Conservation (phyloP, 2,888 invertebrate genomes). For the Polydrusus tereticollis region DNA sequence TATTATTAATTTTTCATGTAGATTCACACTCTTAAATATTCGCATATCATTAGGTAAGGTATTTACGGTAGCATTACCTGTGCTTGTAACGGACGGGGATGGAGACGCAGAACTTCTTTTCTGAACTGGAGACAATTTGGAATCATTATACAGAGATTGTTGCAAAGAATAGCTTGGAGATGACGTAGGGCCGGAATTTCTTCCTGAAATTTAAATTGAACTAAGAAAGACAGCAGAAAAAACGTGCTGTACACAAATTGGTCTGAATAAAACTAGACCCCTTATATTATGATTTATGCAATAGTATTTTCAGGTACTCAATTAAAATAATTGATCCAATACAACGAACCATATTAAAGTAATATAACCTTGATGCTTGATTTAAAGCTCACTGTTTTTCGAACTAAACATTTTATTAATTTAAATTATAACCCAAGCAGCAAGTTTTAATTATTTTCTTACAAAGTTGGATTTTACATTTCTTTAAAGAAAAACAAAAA, state of each 20-base stretch:
- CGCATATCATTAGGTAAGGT: not conserved
- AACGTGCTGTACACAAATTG: too few relatives aligned
- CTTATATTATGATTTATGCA: too few relatives aligned
- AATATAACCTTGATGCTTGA: slow-evolving; percentile 25
- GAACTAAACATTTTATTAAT: not conserved
- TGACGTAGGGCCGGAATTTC: slow-evolving; percentile 63
- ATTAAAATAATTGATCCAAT: slow-evolving; percentile 17
- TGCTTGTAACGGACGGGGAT: slow-evolving; percentile 61
- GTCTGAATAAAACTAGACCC: not conserved
- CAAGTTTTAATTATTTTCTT: too few relatives aligned
- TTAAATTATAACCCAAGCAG: not conserved
- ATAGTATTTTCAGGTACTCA: too few relatives aligned
- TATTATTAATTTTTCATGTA: too few relatives aligned
- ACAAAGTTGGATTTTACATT: too few relatives aligned
- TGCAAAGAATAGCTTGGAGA: slow-evolving; percentile 59
- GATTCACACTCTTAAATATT: not conserved
- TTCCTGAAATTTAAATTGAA: slow-evolving; percentile 54
- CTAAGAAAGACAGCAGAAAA: too few relatives aligned
- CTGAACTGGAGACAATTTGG: slow-evolving; percentile 61
- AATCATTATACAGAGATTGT: slow-evolving; percentile 58
- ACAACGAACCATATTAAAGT: not conserved
- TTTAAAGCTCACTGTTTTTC: not conserved
- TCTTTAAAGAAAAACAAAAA: too few relatives aligned
- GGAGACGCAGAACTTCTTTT: slow-evolving; percentile 63
- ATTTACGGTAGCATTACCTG: slow-evolving; percentile 48